Evolutionary conservation across 2,797 vertebrate species (phyloP).

Genomic region (Scomberomorus guttatus): DNA sequence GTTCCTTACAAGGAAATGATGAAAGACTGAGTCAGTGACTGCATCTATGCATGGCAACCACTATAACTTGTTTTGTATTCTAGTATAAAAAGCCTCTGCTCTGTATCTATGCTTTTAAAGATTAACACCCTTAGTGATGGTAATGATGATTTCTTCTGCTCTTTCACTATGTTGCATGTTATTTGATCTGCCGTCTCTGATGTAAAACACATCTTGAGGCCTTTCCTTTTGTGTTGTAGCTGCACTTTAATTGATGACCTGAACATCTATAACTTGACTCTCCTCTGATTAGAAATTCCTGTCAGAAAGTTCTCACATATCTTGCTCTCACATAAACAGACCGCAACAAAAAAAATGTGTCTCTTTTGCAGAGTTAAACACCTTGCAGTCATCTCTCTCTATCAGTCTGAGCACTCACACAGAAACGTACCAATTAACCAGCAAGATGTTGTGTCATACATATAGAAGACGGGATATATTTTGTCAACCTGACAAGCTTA

Average conservation of each 20-base stretch:
- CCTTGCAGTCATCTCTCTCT: conserved; percentile 18
- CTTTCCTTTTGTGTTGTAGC: conserved; percentile 10
- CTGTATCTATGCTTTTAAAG: conserved; percentile 16
- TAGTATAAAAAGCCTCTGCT: conserved; percentile 1
- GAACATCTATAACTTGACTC: background rate
- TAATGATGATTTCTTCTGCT: conserved; percentile 37
- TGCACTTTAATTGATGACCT: conserved; percentile 13
- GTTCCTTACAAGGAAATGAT: background rate
- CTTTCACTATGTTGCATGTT: conserved; percentile 36
- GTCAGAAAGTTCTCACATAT: conserved; percentile 17
- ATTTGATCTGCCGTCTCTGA: conserved; percentile 23
- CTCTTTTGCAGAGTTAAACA: conserved; percentile 42
- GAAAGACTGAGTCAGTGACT: background rate
- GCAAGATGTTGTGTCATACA: conserved; percentile 44
- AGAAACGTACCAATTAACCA: conserved; percentile 55
- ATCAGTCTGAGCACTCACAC: conserved; percentile 19
- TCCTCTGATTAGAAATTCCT: conserved; percentile 17
- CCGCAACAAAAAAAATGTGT: conserved; percentile 7
- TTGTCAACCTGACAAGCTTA: conserved; percentile 35
- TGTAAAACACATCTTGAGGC: conserved; percentile 17
- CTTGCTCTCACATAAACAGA: conserved; percentile 24
- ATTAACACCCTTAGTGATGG: conserved; percentile 12
- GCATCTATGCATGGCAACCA: background rate
- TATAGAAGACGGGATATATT: conserved; percentile 40
- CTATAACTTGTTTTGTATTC: background rate